Evolutionary conservation across 2,113 vertebrate species (phyloP).

Genomic region (Willisornis vidua): DNA sequence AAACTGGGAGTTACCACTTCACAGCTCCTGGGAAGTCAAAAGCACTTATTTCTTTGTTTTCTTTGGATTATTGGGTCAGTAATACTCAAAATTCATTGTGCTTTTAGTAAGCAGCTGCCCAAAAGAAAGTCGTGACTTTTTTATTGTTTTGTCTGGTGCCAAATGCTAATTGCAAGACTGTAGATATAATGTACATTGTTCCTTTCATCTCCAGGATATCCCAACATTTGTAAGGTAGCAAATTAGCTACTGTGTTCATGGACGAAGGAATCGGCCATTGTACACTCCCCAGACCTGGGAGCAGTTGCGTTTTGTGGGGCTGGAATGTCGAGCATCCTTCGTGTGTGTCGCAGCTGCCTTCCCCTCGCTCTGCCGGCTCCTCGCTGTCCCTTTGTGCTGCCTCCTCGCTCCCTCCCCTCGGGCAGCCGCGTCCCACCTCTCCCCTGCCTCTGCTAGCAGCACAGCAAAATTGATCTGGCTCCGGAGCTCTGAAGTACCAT

Average conservation of each 20-base stretch:
- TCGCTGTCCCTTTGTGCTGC: neutral
- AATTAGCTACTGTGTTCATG: neutral
- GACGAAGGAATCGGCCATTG: neutral
- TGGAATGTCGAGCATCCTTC: accelerated
- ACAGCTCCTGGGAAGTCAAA: neutral
- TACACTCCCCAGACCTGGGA: neutral
- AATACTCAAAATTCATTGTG: neutral
- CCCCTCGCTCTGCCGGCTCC: neutral
- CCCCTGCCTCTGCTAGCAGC: neutral
- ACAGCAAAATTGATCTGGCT: neutral
- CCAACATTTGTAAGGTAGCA: neutral
- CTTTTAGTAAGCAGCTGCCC: neutral
- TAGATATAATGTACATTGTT: neutral
- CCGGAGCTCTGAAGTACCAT: neutral
- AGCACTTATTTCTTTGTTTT: neutral
- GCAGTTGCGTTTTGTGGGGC: neutral
- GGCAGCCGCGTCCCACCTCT: neutral
- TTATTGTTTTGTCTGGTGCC: neutral
- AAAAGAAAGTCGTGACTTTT: neutral
- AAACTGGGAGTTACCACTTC: accelerated
- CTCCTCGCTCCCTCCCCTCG: neutral
- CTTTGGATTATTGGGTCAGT: neutral
- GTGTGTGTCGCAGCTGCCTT: accelerated
- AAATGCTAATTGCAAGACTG: neutral
- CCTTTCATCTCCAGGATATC: neutral